phyloP scores from a whole-genome alignment of 2,888 invertebrate species.

The Meteorus cinctellus region DNA sequence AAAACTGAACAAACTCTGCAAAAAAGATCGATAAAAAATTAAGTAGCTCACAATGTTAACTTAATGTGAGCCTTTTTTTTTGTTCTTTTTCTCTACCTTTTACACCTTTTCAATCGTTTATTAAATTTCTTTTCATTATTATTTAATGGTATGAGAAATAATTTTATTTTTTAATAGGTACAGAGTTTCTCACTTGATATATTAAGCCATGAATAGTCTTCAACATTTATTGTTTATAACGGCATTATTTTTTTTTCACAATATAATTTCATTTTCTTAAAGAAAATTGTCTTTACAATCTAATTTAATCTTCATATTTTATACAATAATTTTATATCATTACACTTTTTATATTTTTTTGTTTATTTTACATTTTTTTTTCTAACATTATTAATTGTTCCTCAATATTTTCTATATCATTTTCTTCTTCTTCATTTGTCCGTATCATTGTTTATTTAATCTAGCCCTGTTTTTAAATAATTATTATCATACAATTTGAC shows the following conservation, averaged over 20 bases:
- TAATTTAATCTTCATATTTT: slow-evolving; percentile 23
- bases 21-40: background rate
- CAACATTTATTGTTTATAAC: background rate
- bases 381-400: background rate
- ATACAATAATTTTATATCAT: slow-evolving; percentile 20
- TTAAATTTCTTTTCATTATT: background rate
- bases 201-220: slow-evolving; percentile 29
- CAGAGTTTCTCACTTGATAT: background rate
- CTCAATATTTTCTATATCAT: background rate
- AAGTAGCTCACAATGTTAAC: background rate
- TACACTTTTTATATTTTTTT: slow-evolving; percentile 35
- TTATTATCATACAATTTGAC: background rate
- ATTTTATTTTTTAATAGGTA: slow-evolving; percentile 6
- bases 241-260: background rate
- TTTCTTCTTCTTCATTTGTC: background rate
- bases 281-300: background rate
- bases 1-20: background rate
- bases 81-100: background rate
- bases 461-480: background rate
- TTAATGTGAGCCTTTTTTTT: background rate
- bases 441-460: background rate
- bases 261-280: background rate
- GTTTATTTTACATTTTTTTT: slow-evolving; percentile 29
- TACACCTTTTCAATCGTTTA: too few relatives aligned
- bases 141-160: background rate